Conservation (phyloP, 2,113 vertebrate genomes). For the Rhodinocichla rosea region DNA sequence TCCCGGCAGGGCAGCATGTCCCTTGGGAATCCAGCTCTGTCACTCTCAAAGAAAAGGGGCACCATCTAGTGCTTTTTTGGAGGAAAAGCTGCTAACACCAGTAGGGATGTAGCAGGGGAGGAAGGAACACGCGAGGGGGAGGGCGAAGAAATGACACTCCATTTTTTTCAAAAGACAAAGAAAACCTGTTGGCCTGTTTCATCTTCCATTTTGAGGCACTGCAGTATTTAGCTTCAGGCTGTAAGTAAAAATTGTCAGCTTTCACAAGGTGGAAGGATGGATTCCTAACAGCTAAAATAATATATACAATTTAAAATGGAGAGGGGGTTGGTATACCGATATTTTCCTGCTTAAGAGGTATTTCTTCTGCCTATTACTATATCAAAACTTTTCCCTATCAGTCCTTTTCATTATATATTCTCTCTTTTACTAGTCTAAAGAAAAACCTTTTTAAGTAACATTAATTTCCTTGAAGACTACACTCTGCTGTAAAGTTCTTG, state of each 20-base stretch:
- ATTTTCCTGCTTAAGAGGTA: not conserved
- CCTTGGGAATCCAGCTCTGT: slow-evolving; percentile 55
- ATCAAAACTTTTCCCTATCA: not conserved
- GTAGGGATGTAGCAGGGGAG: not conserved
- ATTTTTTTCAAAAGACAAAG: slow-evolving; percentile 50
- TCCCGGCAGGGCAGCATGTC: slow-evolving; percentile 57
- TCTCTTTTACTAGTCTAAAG: not conserved
- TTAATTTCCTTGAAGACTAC: slow-evolving; percentile 8
- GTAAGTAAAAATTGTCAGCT: slow-evolving; percentile 21
- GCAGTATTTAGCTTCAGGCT: slow-evolving; percentile 36
- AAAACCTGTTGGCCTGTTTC: slow-evolving; percentile 60
- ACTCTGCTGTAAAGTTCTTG: not conserved
- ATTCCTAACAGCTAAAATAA: slow-evolving; percentile 21
- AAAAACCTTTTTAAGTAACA: not conserved
- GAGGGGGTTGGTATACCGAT: not conserved
- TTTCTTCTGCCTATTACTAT: not conserved
- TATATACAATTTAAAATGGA: slow-evolving; percentile 39
- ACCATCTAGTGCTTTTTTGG: slow-evolving; percentile 91
- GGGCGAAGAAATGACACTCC: slow-evolving; percentile 38
- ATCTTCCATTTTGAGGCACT: slow-evolving; percentile 50
- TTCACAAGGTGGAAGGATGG: slow-evolving; percentile 9
- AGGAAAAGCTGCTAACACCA: slow-evolving; percentile 75
- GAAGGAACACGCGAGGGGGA: not conserved
- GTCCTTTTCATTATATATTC: not conserved
- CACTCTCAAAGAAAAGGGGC: slow-evolving; percentile 84